These are phyloP conservation scores for Drosophila borborema DNA, from an alignment of 2,888 invertebrate genomes.

Conservation along the genomic window DNA sequence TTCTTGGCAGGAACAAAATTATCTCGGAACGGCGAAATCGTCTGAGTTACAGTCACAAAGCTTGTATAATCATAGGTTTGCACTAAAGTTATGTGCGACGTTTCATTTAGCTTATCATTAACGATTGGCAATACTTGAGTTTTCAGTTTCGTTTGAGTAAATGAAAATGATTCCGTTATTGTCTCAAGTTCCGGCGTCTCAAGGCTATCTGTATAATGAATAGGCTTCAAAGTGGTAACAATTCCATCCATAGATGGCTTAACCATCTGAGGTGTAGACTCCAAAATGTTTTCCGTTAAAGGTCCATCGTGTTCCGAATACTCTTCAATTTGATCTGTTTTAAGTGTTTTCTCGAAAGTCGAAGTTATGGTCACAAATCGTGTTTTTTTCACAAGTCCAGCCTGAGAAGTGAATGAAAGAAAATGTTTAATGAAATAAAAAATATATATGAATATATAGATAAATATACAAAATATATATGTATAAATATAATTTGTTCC, in stretches of 20 bases:
- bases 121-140: constrained; percentile 95
- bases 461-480: too few species aligned
- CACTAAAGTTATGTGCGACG: constrained; percentile 92
- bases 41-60: constrained; percentile 95
- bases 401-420: constrained; percentile 86
- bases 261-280: constrained; percentile 89
- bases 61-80: constrained; percentile 95
- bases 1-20: constrained; percentile 94
- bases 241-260: constrained; percentile 90
- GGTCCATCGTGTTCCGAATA: constrained; percentile 90
- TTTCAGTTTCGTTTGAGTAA: constrained; percentile 94
- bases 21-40: constrained; percentile 92
- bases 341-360: constrained; percentile 92
- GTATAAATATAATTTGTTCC: too few species aligned
- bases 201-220: constrained; percentile 90
- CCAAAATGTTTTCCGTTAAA: constrained; percentile 94
- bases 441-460: neutral
- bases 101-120: constrained; percentile 89
- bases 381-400: constrained; percentile 94
- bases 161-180: constrained; percentile 95
- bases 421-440: neutral
- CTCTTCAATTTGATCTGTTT: constrained; percentile 86
- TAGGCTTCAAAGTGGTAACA: constrained; percentile 92
- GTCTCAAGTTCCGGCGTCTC: constrained; percentile 95
- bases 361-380: constrained; percentile 95